A percentile compares a stretch with the other conserved stretches of the same genome.
Conservation (phyloP, 2,888 invertebrate genomes). For the Lasioglossum villosulum region DNA sequence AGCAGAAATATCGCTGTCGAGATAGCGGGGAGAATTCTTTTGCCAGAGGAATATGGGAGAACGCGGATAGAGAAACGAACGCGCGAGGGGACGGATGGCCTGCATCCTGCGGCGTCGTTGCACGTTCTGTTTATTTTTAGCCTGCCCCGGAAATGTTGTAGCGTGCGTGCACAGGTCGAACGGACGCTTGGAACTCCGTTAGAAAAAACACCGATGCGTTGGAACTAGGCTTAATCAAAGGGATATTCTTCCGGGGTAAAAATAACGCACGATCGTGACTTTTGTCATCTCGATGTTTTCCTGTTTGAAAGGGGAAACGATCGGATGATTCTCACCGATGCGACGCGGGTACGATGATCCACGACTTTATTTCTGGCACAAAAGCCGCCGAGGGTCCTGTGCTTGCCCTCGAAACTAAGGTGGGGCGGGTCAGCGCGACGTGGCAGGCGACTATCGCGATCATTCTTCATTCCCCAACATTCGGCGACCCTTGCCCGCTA, state of each 20-base stretch:
- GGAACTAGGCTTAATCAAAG: background rate
- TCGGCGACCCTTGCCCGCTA: background rate
- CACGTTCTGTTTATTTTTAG: slow-evolving; percentile 47
- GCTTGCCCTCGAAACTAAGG: slow-evolving; percentile 41
- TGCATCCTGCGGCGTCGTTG: slow-evolving; percentile 24
- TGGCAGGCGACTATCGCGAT: slow-evolving; percentile 21
- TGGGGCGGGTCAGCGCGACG: background rate
- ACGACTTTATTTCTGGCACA: slow-evolving; percentile 42
- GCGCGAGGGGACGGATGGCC: slow-evolving; percentile 6
- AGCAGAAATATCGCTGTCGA: background rate
- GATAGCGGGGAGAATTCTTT: background rate
- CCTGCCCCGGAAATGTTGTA: slow-evolving; percentile 11
- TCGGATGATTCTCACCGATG: slow-evolving; percentile 18
- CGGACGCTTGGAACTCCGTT: background rate
- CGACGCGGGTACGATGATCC: slow-evolving; percentile 16
- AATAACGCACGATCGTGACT: background rate
- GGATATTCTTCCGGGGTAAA: background rate
- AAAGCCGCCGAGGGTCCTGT: slow-evolving; percentile 5
- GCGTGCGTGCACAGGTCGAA: slow-evolving; percentile 4
- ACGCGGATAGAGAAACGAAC: slow-evolving; percentile 13
- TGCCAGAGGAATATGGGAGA: background rate
- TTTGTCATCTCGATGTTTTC: background rate
- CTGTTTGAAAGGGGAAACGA: background rate
- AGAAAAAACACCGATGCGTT: background rate
- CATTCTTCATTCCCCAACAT: slow-evolving; percentile 37